Base-by-base conservation (phyloP, 1,140 invertebrate genomes). In the Cardiocondyla obscurior region DNA sequence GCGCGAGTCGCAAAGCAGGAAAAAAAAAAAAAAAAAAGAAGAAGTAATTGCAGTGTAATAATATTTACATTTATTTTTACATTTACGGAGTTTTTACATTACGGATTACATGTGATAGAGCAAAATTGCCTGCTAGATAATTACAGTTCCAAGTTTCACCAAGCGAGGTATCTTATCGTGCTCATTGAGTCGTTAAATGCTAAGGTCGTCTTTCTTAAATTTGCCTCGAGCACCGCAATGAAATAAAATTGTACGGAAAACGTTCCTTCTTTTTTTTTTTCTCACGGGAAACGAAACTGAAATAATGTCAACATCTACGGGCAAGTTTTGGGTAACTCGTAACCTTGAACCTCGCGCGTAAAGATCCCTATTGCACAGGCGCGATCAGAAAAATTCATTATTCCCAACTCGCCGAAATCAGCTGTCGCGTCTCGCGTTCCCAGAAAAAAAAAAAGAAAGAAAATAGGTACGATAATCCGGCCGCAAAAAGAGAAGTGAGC, bases 341-440 rank as follows among this genome's bases (percentile, higher is more conserved):
- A 39, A 76, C 72, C 57, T 76, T 76, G 57, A 2, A 30, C 46
- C 8, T 33, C 42, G 53, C 28, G 28, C n/a, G 39, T 28, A n/a
- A 30, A 12, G 8, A n/a, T 46, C 22, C 0, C 12, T 64, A 62
- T 39, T 14, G 51, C 12, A 46, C 7, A 62, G 22, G 33, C 7
- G 55, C n/a, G 33, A 62, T 64, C 72, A 1, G n/a, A 33, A 46
- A 76, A 46, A 76, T 49, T 30, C 25, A 62, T 74, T 39, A 72
- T 72, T 39, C 12, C 4, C 44, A 16, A 22, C 25, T 30, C 16
- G 3, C 12, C 30, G 12, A 3, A 10, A 4, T 76, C n/a, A 64
- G 28, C 39, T 16, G 28, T 62, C 6, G 14, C 1, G 3, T 30
- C n/a, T n/a, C 44, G 12, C 12, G 14, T 28, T 25, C 1, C 8